These are phyloP conservation scores for Ceratina australensis DNA, from an alignment of 1,140 invertebrate species.

Conservation along the genomic window DNA sequence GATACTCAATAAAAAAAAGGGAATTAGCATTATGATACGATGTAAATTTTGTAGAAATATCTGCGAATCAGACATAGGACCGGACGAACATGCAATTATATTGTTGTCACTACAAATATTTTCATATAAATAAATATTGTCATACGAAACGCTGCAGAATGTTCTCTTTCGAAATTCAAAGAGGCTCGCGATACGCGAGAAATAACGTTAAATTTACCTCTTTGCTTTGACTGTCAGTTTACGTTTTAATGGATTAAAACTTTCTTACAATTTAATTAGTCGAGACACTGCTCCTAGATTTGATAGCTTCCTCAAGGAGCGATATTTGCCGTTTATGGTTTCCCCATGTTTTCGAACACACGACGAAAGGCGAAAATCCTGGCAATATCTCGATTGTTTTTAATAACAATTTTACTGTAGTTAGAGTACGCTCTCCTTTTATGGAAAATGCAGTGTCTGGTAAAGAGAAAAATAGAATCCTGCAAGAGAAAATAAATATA, in stretches of 20 bases:
- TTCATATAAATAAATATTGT: conserved; percentile 71
- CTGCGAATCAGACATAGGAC: conserved; percentile 39
- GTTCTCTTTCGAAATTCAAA: not conserved
- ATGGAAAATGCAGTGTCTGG: conserved; percentile 69
- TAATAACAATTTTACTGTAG: conserved; percentile 65
- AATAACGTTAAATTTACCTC: too few relatives aligned
- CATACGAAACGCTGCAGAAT: conserved; percentile 27
- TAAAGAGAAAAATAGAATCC: conserved; percentile 74
- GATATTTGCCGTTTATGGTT: conserved; percentile 78
- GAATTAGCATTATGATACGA: conserved; percentile 29
- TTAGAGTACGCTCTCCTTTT: conserved; percentile 68
- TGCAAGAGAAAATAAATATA: conserved; percentile 75
- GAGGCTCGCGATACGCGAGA: not conserved
- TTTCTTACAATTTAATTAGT: conserved; percentile 4
- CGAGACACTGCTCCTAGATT: conserved; percentile 60
- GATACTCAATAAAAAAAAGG: conserved; percentile 37
- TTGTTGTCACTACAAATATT: conserved; percentile 71
- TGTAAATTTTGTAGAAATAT: conserved; percentile 34
- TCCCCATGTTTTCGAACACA: conserved; percentile 73
- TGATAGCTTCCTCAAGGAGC: conserved; percentile 78
- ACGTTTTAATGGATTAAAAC: not conserved
- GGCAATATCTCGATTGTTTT: conserved; percentile 72
- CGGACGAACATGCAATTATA: conserved; percentile 58
- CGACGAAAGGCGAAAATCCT: conserved; percentile 72
- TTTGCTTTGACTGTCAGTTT: too few relatives aligned